Evolutionary conservation across 2,797 vertebrate species (phyloP), one percentile per base, ranked within the genome.

Genomic region (Podargus strigoides): DNA sequence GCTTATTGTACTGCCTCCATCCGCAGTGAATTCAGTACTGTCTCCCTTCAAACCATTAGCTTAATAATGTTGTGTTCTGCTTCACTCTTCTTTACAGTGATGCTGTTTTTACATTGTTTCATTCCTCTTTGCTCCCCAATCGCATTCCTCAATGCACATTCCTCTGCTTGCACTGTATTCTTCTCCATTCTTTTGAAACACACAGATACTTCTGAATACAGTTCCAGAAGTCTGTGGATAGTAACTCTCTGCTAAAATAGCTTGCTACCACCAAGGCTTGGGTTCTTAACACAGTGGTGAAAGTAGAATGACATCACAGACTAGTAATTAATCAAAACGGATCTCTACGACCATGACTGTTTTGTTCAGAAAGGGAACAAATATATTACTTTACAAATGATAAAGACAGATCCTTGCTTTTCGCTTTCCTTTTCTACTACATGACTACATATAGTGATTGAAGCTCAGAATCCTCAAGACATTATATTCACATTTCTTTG

Each of bases 231-330:
- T 37, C 22, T 27, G 17, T 64, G 9, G 32, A 32, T 14, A 84
- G 26, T 68, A 81, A 67, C 56, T 78, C 63, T 85, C n/a, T 82
- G 68, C 50, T 90, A 91, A 83, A 94, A 74, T 59, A 75, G 46
- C 32, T 90, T 79, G 32, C 75, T 95, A 84, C 73, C 62, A 73
- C 63, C 52, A 67, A 95, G 32, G 23, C 67, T 87, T 87, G 20
- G 39, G 49, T 74, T 96, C 78, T 82, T 87, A 96, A 87, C 73
- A 91, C 23, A 89, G 34, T 52, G 95, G 86, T 74, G 59, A 87
- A 90, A 68, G 66, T 86, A 90, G 70, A 95, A 90, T 64, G 53
- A 84, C 59, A 85, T 59, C 73, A 36, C 68, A 47, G 21, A 36
- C 68, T 76, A 50, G n/a, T 32, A 66, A 67, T 73, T 84, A 52